These are phyloP conservation scores for Tetrapedia diversipes DNA, from an alignment of 2,888 invertebrate genomes.

Conservation along the genomic window DNA sequence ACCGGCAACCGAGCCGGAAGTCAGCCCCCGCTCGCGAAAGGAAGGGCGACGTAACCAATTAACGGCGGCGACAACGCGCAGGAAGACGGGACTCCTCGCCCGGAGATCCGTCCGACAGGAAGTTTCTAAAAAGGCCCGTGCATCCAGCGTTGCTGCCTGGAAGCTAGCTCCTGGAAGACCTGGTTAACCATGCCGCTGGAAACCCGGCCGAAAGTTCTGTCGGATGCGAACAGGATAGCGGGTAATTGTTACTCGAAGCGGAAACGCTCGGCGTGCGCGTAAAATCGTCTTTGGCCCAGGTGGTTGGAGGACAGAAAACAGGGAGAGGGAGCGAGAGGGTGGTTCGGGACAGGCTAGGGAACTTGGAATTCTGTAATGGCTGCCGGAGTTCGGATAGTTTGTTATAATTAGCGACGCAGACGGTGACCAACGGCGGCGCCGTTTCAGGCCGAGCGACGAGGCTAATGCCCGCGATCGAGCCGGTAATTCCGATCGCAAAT, in stretches of 20 bases:
- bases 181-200: constrained; percentile 33
- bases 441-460: constrained; percentile 57
- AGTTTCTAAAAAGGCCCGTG: constrained; percentile 36
- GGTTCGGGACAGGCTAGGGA: not conserved
- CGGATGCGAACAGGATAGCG: constrained; percentile 21
- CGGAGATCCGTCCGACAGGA: not conserved
- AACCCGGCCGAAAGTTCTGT: constrained; percentile 35
- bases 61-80: constrained; percentile 19
- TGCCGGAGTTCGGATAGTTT: constrained; percentile 61
- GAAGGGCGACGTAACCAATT: constrained; percentile 21
- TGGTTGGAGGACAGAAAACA: not conserved
- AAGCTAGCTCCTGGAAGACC: constrained; percentile 21
- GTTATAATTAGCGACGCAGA: constrained; percentile 73
- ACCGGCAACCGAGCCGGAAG: constrained; percentile 8
- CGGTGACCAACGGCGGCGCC: constrained; percentile 63
- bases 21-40: not conserved
- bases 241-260: constrained; percentile 44
- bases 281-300: constrained; percentile 25
- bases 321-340: constrained; percentile 1
- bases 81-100: not conserved
- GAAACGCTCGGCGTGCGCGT: constrained; percentile 23
- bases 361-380: constrained; percentile 59
- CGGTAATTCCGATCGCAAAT: constrained; percentile 57
- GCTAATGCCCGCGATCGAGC: constrained; percentile 64
- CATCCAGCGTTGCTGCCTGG: constrained; percentile 1